Evolutionary conservation across 2,888 invertebrate genomes (phyloP).

Genomic region (Norana najaformis): DNA sequence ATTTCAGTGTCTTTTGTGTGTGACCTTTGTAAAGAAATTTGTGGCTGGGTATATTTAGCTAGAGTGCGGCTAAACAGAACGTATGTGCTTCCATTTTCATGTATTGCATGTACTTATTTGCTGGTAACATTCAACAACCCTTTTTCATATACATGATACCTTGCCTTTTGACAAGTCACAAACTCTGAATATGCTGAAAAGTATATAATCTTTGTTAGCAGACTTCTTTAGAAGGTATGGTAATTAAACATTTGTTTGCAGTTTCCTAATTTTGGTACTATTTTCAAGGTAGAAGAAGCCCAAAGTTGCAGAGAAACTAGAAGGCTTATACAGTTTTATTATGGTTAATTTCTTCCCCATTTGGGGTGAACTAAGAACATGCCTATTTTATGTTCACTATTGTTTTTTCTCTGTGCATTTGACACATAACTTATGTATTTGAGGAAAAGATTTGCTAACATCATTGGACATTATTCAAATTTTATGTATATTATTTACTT

Average conservation of each 20-base stretch:
- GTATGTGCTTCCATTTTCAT: neutral
- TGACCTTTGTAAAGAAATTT: too few relatives aligned
- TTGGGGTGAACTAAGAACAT: neutral
- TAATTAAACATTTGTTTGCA: neutral
- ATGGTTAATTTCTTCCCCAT: neutral
- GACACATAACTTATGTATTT: neutral
- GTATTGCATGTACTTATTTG: neutral
- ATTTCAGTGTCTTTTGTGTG: too few relatives aligned
- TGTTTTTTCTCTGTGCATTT: neutral
- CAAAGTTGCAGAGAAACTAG: neutral
- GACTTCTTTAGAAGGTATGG: neutral
- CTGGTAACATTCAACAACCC: too few relatives aligned
- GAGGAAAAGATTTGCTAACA: neutral
- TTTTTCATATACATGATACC: too few relatives aligned
- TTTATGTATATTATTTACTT: neutral
- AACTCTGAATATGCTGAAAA: constrained; percentile 14
- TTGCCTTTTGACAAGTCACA: neutral
- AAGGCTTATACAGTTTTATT: neutral
- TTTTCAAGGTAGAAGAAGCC: neutral
- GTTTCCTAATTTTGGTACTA: neutral
- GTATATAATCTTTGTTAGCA: neutral
- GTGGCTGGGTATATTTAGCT: too few relatives aligned
- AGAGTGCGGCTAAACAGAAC: neutral
- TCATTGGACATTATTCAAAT: neutral
- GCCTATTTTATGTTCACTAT: neutral